Evolutionary conservation across 2,113 vertebrate genomes (phyloP), one percentile per base, ranked within the genome.

Genomic region (Hemiprocne comata): DNA sequence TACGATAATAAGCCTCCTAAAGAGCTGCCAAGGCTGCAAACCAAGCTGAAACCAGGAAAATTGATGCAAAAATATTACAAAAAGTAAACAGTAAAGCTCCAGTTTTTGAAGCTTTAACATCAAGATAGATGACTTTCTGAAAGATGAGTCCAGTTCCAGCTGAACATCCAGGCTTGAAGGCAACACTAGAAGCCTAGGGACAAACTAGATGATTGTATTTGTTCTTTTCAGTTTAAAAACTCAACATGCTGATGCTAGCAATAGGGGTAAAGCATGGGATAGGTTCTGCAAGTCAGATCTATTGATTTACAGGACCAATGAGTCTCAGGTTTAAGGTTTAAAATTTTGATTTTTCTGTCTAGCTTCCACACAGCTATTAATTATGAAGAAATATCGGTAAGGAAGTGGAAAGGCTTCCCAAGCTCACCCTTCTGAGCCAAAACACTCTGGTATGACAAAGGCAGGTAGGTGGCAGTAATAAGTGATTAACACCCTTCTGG

Each of bases 381-480:
- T 77, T 60, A 26, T 38, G 42, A 89, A 71, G 38, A 87, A 97
- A 89, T 69, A 91, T 89, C 53, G 72, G 40, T 66, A 65, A 80
- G 26, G 38, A 76, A 60, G 34, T 42, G 34, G 29, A 83, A 92
- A 90, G 38, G 7, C 53, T 94, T 91, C 87, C 57, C 44, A 87
- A n/a, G 53, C 21, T 84, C 33, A 90, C 44, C 21, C 10, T 92
- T 91, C 40, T 42, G 66, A 85, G 80, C 19, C 33, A 29, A 89
- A 95, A 89, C 57, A 91, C 72, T 67, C 50, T 57, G 60, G 70
- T 87, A 53, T 1, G 53, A 87, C 71, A 92, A 67, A 94, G 53
- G 72, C 57, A 95, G 91, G 86, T 91, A 96, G 89, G 77, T 92
- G 94, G 94, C 89, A 92, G 91, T 93, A 94, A 86, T 53, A 91